phyloP scores from a whole-genome alignment of 2,113 vertebrate genomes.

The Atrichornis clamosus region DNA sequence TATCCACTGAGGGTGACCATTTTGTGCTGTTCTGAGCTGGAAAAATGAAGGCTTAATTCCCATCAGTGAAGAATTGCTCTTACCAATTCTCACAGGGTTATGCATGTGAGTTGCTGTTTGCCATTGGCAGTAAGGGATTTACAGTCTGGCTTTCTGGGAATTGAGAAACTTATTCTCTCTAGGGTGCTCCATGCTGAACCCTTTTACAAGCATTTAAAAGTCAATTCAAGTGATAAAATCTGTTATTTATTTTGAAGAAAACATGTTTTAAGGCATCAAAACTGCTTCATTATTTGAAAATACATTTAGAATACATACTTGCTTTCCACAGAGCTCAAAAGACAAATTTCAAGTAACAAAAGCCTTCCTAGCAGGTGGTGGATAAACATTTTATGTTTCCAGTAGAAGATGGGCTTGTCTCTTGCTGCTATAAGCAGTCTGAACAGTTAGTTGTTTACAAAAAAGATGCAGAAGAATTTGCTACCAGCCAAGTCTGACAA shows the following conservation, averaged over 20 bases:
- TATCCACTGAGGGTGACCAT: background rate
- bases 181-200: background rate
- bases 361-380: constrained; percentile 55
- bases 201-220: constrained; percentile 46
- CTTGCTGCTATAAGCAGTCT: constrained; percentile 26
- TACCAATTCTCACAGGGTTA: background rate
- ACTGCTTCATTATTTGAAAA: constrained; percentile 53
- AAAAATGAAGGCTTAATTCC: background rate
- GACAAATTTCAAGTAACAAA: constrained; percentile 56
- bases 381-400: constrained; percentile 57
- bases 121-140: background rate
- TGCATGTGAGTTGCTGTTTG: background rate
- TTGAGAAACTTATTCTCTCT: constrained; percentile 5
- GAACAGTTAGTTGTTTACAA: constrained; percentile 46
- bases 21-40: background rate
- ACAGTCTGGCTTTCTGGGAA: background rate
- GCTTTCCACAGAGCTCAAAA: constrained; percentile 15
- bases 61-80: background rate
- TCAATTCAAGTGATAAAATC: constrained; percentile 49
- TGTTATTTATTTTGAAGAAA: constrained; percentile 58
- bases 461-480: constrained; percentile 4
- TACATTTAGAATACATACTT: constrained; percentile 11
- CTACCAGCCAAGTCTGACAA: constrained; percentile 5
- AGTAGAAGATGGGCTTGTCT: background rate
- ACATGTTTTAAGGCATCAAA: constrained; percentile 46